Base-by-base conservation (phyloP, 2,888 invertebrate species). In the Tipula lateralis region DNA sequence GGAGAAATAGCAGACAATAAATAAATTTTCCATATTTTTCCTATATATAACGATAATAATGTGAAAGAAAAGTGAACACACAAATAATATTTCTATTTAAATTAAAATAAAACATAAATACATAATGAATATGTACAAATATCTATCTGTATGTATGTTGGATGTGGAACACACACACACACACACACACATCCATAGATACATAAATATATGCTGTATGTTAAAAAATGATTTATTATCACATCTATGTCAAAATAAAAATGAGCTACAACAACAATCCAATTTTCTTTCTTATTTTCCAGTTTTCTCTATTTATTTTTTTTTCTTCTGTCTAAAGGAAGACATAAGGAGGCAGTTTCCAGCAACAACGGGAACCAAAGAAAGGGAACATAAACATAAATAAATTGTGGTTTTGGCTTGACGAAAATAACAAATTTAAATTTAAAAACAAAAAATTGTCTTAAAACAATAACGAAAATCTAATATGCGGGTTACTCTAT, bases 361-460 rank as follows among this genome's bases (percentile, higher is more conserved):
- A 24, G 7, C 66, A 66, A 16, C 34, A 34, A 34, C 34, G 12
- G 12, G 6, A 34, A 34, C 4, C n/a, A 7, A 34, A 12, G 12
- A n/a, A 39, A 39, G 39, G 39, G n/a, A 39, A 13, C 19, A 6
- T 6, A 66, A 66, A 66, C 66, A 66, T 66, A 66, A 66, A 66
- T 66, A 66, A 66, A 66, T 66, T 66, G 66, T 24, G 66, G 66
- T 66, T 66, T 66, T 66, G 66, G 66, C 66, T 66, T 66, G 66
- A 66, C 66, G 66, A 66, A 66, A 66, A 66, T 66, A 66, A 66
- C 66, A 66, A 66, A 66, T 66, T 66, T 66, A 66, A 66, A 66
- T 66, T 24, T 24, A 66, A 66, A n/a, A 24, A 50, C 5, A 50
- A 66, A 66, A 66, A 66, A 24, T 66, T 66, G 66, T 66, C 66